phyloP scores from a whole-genome alignment of 2,113 vertebrate species.

The Amazona vittata region DNA sequence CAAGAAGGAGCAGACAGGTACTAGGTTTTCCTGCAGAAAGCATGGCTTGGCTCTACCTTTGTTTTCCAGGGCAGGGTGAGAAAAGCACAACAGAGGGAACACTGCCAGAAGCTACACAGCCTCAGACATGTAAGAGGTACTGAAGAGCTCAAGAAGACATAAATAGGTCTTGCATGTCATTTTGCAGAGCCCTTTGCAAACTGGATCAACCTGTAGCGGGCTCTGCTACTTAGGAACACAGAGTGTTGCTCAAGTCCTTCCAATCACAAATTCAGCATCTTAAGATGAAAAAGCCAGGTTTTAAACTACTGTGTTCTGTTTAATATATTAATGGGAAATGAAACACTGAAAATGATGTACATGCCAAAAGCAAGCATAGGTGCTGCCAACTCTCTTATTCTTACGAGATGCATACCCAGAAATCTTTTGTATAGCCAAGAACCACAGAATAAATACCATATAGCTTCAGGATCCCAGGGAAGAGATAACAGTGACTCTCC shows the following conservation, averaged over 20 bases:
- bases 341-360: constrained; percentile 20
- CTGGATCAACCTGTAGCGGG: not conserved
- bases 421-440: constrained; percentile 52
- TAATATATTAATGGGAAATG: constrained; percentile 53
- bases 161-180: not conserved
- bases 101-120: not conserved
- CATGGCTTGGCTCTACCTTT: not conserved
- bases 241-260: not conserved
- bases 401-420: constrained; percentile 37
- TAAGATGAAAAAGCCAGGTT: constrained; percentile 19
- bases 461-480: not conserved
- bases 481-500: constrained; percentile 55
- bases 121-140: not conserved
- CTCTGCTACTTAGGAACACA: not conserved
- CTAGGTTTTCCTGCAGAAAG: not conserved
- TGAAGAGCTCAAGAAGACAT: not conserved
- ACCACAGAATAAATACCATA: constrained; percentile 44
- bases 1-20: not conserved
- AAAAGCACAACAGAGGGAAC: not conserved
- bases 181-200: not conserved
- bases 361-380: constrained; percentile 57
- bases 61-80: not conserved
- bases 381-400: constrained; percentile 43
- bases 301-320: constrained; percentile 55
- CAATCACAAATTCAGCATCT: not conserved